A percentile compares a stretch with the other conserved stretches of the same genome.
Conservation (phyloP, 2,888 invertebrate genomes). For the Cantharis rufa region DNA sequence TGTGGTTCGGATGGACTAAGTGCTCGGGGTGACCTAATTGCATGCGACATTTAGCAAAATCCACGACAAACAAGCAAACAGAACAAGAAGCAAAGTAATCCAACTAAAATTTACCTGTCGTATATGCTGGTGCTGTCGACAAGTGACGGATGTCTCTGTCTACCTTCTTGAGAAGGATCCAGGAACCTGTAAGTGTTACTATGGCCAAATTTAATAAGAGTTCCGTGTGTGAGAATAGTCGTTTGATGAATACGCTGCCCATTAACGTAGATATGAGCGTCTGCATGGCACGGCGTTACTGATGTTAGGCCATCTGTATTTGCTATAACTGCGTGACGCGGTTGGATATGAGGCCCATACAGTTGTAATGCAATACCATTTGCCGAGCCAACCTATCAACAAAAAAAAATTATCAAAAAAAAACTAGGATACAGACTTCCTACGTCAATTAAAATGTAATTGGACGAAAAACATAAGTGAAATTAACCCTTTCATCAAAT, state of each 20-base stretch:
- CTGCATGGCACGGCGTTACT: constrained; percentile 89
- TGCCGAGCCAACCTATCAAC: constrained; percentile 69
- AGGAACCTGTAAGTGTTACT: constrained; percentile 85
- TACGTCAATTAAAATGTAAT: constrained; percentile 36
- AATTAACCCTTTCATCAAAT: neutral
- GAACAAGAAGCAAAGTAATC: constrained; percentile 6
- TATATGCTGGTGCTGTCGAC: constrained; percentile 73
- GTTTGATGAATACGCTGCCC: constrained; percentile 91
- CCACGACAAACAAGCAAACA: constrained; percentile 20
- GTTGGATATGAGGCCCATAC: constrained; percentile 89
- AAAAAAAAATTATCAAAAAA: constrained; percentile 10
- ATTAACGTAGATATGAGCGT: constrained; percentile 94
- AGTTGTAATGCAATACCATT: constrained; percentile 79
- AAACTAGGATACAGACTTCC: neutral
- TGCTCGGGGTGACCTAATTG: constrained; percentile 52
- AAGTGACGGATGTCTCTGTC: constrained; percentile 72
- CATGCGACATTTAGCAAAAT: constrained; percentile 36
- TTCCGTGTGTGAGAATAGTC: constrained; percentile 85
- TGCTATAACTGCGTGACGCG: constrained; percentile 94
- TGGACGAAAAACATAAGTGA: constrained; percentile 12
- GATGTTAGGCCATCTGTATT: constrained; percentile 89
- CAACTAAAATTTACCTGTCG: constrained; percentile 67
- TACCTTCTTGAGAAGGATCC: constrained; percentile 80
- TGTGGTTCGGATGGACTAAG: constrained; percentile 57
- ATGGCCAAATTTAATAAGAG: constrained; percentile 82